Base-by-base conservation (phyloP, 2,888 invertebrate species). In the Oscheius myriophilus region DNA sequence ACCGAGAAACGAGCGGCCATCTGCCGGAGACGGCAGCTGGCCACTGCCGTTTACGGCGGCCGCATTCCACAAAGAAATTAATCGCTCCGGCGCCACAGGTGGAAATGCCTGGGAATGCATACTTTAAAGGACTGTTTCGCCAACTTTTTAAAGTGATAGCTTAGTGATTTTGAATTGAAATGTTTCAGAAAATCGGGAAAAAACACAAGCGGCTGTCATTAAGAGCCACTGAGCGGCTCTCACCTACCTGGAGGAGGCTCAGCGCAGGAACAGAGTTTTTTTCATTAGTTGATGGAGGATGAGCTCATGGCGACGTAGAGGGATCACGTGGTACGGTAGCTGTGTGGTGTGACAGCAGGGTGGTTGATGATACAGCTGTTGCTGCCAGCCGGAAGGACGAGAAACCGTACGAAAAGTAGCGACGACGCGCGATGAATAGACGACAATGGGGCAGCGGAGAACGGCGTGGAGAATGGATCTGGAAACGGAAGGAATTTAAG, bases 1-100 rank as follows among this genome's bases (percentile, higher is more conserved):
- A 43, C 45, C 18, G 51, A 46, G 53, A 57, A 45, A 58, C 57
- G 67, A 63, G 49, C 62, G 69, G 51, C 63, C 51, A 43, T 69
- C 21, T 42, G 54, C 51, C 49, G 55, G 57, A 52, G 49, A 49
- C 49, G 52, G 53, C 51, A 23, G 54, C 52, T 45, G 55, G 68
- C 46, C 59, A 58, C 51, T 42, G 64, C 46, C 45, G 52, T 52
- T 53, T 45, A 55, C 26, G 62, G 53, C 33, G 41, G 46, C 43
- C 58, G 45, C 33, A 33, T 33, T 33, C 33, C 33, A 33, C 33
- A 33, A 33, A 33, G 33, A 33, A 33, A 33, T 33, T 33, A 33
- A 33, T 33, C 33, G 33, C 9, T 33, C n/a, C 33, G 33, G 33
- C 33, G 33, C 33, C 33, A 33, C 33, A 33, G 33, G 33, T 33